Evolutionary conservation across 2,888 invertebrate species (phyloP), one percentile per base, ranked within the genome.

Genomic region (Eupeodes latifasciatus): DNA sequence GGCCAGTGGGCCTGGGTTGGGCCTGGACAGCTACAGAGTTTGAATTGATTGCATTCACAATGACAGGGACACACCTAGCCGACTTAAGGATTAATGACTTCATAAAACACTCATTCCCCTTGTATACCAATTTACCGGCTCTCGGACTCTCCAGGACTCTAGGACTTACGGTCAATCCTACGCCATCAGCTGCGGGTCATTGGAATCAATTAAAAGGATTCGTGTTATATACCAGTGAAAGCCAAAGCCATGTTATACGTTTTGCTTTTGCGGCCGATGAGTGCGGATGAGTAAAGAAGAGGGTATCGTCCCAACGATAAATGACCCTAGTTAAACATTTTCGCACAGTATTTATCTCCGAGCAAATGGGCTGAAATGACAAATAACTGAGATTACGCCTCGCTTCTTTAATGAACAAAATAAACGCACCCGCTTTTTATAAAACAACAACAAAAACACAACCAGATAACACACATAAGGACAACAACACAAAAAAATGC

Each of bases 321-420:
- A 88, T 88, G 77, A 59, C 69, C 16, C 12, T 78, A 67, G 78
- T 88, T 88, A 66, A 84, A 78, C 78, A 84, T 84, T 88, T 88
- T 88, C 84, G 74, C 88, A 88, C 84, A 88, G 74, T 81, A 88
- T 88, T 84, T 88, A 78, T 88, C 88, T 84, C 51, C 53, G 64
- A 47, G 74, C 51, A 88, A 88, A 88, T 84, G 74, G 77, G 74
- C 77, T 75, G 78, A 84, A 84, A 88, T 77, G 88, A 88, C 78
- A 84, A 88, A 88, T 84, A 66, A 84, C 81, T 64, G 69, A 59
- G 84, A 88, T 84, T 84, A 88, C 81, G 67, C 67, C 59, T 71
- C 53, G 47, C 62, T 49, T 78, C 55, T 71, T 19, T 75, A 82
- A 86, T 83, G 84, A 81, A 88, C 72, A 81, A 81, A 64, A 87